A percentile compares a stretch with the other conserved stretches of the same genome.
Evolutionary conservation across 2,113 vertebrate species (phyloP).

Genomic region (Physeter macrocephalus): DNA sequence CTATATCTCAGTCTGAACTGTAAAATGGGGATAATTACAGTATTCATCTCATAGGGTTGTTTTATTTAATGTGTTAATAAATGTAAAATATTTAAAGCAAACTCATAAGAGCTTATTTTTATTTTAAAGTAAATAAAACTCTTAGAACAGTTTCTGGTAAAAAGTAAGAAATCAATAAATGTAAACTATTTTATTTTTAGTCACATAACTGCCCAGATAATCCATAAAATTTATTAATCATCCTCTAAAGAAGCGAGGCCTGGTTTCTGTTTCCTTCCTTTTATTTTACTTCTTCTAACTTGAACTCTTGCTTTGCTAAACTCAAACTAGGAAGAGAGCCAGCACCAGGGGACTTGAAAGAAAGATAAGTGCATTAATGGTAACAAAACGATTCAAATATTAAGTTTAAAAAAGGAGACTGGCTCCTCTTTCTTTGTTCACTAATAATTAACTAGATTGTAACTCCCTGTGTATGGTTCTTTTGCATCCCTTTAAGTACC

Average conservation of each 20-base stretch:
- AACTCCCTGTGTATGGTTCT: accelerated
- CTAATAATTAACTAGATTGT: background rate
- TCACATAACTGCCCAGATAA: background rate
- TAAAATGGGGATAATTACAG: background rate
- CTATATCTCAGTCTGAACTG: background rate
- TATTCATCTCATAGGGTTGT: background rate
- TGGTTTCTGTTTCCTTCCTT: background rate
- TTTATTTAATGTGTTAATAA: background rate
- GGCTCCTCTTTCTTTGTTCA: background rate
- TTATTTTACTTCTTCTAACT: background rate
- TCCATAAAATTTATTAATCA: background rate
- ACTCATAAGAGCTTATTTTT: background rate
- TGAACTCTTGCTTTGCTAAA: background rate
- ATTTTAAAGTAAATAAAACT: background rate
- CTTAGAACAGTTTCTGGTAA: background rate
- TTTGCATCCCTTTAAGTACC: background rate
- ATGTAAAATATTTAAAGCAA: background rate
- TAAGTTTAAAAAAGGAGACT: background rate
- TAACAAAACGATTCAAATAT: background rate
- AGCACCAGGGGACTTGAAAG: background rate
- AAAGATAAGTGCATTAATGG: background rate
- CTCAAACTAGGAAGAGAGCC: background rate
- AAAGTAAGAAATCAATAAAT: background rate
- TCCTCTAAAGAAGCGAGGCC: background rate
- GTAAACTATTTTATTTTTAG: background rate